Percentiles rank a stretch among this genome's conserved stretches.
Conservation (phyloP, 1,140 invertebrate species). For the Apocrypta bakeri region DNA sequence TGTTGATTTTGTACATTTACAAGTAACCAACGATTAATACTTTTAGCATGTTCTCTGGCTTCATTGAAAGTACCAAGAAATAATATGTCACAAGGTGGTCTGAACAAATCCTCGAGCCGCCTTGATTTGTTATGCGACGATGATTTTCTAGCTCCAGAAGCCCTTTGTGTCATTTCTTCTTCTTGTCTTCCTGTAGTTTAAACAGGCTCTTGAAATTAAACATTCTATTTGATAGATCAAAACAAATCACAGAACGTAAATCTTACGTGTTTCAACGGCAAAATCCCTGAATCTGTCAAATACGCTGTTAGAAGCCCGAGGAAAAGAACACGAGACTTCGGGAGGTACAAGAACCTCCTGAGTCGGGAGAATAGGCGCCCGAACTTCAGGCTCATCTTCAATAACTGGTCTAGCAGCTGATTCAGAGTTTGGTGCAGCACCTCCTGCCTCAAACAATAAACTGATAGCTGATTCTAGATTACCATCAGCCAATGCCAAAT, state of each 20-base stretch:
- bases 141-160: constrained; percentile 66
- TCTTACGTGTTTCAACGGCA: constrained; percentile 78
- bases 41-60: constrained; percentile 79
- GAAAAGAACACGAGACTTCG: constrained; percentile 68
- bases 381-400: constrained; percentile 70
- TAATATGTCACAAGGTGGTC: constrained; percentile 84
- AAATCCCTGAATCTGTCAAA: constrained; percentile 83
- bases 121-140: constrained; percentile 64
- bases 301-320: constrained; percentile 74
- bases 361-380: constrained; percentile 81
- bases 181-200: constrained; percentile 71
- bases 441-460: constrained; percentile 67
- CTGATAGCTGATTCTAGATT: constrained; percentile 72
- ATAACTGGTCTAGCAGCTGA: constrained; percentile 48
- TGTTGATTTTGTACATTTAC: constrained; percentile 86
- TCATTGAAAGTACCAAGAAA: constrained; percentile 80
- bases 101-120: constrained; percentile 84
- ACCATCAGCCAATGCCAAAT: constrained; percentile 66
- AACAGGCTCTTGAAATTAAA: not conserved
- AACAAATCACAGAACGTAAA: constrained; percentile 8
- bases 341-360: constrained; percentile 75
- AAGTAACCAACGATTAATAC: constrained; percentile 82
- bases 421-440: constrained; percentile 44
- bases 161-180: constrained; percentile 68
- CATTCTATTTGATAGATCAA: not conserved